Conservation (phyloP, 2,888 invertebrate species). For the Ectobius pallidus region DNA sequence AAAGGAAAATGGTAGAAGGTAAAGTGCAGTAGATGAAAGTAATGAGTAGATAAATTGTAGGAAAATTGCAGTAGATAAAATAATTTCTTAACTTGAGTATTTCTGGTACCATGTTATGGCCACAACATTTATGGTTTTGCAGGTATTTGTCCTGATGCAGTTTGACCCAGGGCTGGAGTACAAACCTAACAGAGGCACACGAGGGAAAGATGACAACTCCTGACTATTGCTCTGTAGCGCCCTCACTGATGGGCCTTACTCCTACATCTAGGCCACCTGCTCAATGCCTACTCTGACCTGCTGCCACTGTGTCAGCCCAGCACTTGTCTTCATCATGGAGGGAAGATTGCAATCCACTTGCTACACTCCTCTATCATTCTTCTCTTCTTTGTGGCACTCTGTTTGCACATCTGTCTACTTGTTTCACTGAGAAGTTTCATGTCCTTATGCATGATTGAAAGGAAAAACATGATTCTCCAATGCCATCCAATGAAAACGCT, state of each 20-base stretch:
- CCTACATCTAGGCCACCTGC: conserved; percentile 68
- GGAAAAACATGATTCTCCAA: too few species aligned
- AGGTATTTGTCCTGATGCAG: conserved; percentile 98
- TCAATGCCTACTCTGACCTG: conserved; percentile 2
- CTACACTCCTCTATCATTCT: not conserved
- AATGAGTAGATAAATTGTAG: too few species aligned
- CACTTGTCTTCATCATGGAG: not conserved
- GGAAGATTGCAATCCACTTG: conserved; percentile 2
- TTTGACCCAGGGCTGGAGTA: conserved; percentile 98
- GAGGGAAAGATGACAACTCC: conserved; percentile 92
- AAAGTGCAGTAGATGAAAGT: too few species aligned
- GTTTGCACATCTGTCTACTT: too few species aligned
- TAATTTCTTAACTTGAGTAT: too few species aligned
- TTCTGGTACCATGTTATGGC: too few species aligned
- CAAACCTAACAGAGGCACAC: conserved; percentile 79
- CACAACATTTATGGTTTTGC: too few species aligned
- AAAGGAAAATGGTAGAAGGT: too few species aligned
- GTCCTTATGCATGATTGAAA: too few species aligned
- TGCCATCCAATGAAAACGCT: too few species aligned
- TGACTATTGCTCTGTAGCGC: conserved; percentile 99
- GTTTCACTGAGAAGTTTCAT: too few species aligned
- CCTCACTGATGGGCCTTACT: conserved; percentile 97
- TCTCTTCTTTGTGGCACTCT: not conserved
- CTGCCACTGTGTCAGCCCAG: conserved; percentile 13
- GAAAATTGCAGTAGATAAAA: too few species aligned